Conservation (phyloP, 2,797 vertebrate species). For the Phylloscopus collybita region DNA sequence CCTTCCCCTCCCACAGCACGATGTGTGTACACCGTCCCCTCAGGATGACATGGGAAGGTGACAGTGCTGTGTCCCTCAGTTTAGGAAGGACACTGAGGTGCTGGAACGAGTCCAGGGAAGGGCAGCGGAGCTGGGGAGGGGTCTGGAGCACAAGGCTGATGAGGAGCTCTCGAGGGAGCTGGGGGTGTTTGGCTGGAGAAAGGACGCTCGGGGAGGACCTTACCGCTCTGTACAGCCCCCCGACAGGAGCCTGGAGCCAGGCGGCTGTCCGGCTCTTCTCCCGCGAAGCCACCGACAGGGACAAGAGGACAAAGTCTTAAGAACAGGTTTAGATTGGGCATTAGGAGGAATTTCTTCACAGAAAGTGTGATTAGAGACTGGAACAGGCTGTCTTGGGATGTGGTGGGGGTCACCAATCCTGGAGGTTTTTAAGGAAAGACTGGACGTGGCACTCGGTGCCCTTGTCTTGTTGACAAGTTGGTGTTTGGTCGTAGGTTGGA, state of each 20-base stretch:
- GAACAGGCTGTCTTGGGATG: neutral
- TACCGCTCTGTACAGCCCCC: rapidly evolving
- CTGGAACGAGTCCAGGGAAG: neutral
- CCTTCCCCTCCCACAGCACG: rapidly evolving
- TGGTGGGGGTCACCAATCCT: rapidly evolving
- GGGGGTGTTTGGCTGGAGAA: neutral
- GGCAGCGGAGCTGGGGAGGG: neutral
- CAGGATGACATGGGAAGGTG: neutral
- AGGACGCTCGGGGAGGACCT: neutral
- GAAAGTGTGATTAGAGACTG: neutral
- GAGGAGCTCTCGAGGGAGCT: neutral
- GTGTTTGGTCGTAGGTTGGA: neutral
- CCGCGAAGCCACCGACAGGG: too few relatives aligned
- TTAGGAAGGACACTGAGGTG: neutral
- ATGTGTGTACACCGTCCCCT: neutral
- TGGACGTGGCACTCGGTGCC: neutral
- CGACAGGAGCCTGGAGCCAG: neutral
- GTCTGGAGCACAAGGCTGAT: neutral
- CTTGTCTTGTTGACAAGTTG: neutral
- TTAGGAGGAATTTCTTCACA: neutral
- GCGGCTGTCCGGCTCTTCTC: neutral
- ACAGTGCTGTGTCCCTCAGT: neutral
- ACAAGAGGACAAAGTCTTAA: neutral
- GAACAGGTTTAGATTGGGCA: neutral
- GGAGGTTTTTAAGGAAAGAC: neutral